These are phyloP conservation scores for Drosophila birchii DNA, from an alignment of 2,888 invertebrate genomes.

Conservation along the genomic window DNA sequence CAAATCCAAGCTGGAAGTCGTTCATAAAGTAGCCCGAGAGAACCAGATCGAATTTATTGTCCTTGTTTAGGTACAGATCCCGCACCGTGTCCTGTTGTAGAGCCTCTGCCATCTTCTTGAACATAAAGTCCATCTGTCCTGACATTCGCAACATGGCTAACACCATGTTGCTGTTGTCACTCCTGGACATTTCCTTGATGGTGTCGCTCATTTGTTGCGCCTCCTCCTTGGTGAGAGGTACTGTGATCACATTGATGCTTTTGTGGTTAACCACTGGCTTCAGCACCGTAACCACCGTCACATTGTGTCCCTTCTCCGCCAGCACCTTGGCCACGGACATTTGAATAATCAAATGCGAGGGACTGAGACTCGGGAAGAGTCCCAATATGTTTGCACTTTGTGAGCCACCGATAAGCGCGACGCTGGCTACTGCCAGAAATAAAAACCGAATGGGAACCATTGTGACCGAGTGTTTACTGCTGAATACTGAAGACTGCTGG, in stretches of 20 bases:
- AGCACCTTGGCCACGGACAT: slow-evolving; percentile 75
- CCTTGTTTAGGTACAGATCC: slow-evolving; percentile 69
- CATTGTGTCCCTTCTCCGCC: slow-evolving; percentile 81
- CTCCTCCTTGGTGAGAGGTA: slow-evolving; percentile 59
- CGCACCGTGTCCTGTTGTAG: slow-evolving; percentile 64
- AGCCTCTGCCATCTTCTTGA: slow-evolving; percentile 60
- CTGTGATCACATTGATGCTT: slow-evolving; percentile 56
- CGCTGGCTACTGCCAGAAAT: slow-evolving; percentile 12
- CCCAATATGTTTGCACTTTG: slow-evolving; percentile 78
- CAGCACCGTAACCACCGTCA: slow-evolving; percentile 77
- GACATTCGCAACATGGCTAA: slow-evolving; percentile 26
- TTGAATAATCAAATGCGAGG: slow-evolving; percentile 82
- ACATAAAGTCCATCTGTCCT: slow-evolving; percentile 47
- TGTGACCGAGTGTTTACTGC: neutral
- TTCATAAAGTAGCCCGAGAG: slow-evolving; percentile 81
- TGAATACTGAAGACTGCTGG: neutral
- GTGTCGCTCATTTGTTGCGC: slow-evolving; percentile 29
- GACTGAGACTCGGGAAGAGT: slow-evolving; percentile 77
- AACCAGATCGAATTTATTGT: slow-evolving; percentile 77
- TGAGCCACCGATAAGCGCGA: slow-evolving; percentile 24
- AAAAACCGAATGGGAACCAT: slow-evolving; percentile 4
- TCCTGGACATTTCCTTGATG: slow-evolving; percentile 51
- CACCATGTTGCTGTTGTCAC: slow-evolving; percentile 58
- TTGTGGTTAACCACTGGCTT: slow-evolving; percentile 69
- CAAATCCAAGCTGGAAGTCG: slow-evolving; percentile 75